phyloP scores from a whole-genome alignment of 53 echinoderm and acorn worm genomes.

The Antedon mediterranea region DNA sequence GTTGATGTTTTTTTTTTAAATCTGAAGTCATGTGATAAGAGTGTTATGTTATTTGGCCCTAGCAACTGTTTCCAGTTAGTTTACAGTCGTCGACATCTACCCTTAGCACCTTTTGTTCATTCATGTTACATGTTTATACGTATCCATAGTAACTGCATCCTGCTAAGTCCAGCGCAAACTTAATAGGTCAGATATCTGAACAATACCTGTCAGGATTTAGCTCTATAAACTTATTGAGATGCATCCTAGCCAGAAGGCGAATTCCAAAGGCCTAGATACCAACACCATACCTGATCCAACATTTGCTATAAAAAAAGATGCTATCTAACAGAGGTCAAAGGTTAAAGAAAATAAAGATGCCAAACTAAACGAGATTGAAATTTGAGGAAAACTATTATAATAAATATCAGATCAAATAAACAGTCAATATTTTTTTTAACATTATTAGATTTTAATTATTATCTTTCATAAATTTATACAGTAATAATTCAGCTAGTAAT shows the following conservation, averaged over 20 bases:
- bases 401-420: no score
- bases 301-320: no score
- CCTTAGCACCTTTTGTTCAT: no score
- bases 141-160: not conserved
- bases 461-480: not conserved
- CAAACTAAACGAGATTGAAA: no score
- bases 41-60: not conserved
- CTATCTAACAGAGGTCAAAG: no score
- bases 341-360: no score
- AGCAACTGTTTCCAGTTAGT: not conserved
- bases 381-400: no score
- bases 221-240: not conserved
- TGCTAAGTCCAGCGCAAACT: not conserved
- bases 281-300: not conserved
- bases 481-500: not conserved
- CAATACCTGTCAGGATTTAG: not conserved
- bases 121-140: no score
- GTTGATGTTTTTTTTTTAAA: constrained; percentile 8
- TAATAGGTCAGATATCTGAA: not conserved
- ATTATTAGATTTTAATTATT: no score
- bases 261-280: not conserved
- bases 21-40: not conserved
- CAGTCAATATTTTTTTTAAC: no score
- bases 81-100: no score
- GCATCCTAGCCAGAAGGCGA: not conserved